A percentile compares a stretch with the other conserved stretches of the same genome.
These are phyloP conservation scores for Hiodon tergisus DNA, from an alignment of 2,113 vertebrate genomes.

Conservation along the genomic window DNA sequence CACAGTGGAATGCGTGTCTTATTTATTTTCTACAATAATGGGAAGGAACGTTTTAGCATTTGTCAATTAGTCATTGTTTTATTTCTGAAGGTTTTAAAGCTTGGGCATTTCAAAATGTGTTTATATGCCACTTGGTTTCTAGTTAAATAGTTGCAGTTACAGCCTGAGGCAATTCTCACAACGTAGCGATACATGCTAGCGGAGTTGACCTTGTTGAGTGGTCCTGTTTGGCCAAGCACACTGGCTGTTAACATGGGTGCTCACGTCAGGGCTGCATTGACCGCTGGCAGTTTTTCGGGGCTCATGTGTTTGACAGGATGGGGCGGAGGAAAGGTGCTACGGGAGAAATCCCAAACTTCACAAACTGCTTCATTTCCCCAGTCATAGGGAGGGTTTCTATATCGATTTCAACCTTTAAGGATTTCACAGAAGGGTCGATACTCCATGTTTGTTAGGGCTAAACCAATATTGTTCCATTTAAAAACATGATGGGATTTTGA, in stretches of 20 bases:
- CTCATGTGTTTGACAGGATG: slow-evolving; percentile 63
- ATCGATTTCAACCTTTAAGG: slow-evolving; percentile 60
- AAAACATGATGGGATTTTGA: slow-evolving; percentile 42
- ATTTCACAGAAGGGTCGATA: slow-evolving; percentile 50
- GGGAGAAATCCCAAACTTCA: slow-evolving; percentile 47
- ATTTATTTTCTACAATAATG: slow-evolving; percentile 2
- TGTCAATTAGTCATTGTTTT: too few species aligned
- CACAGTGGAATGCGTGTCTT: too few species aligned
- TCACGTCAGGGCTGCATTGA: slow-evolving; percentile 63
- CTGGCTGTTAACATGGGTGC: slow-evolving; percentile 65
- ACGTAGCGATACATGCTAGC: slow-evolving; percentile 55
- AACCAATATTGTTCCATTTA: slow-evolving; percentile 46
- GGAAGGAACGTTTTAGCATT: not conserved
- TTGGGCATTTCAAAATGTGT: not conserved
- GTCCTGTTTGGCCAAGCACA: slow-evolving; percentile 56
- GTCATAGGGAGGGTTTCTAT: slow-evolving; percentile 54
- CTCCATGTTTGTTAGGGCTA: slow-evolving; percentile 59
- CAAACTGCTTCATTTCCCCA: slow-evolving; percentile 32
- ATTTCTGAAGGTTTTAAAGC: not conserved
- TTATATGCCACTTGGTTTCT: slow-evolving; percentile 21
- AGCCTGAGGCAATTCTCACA: slow-evolving; percentile 39
- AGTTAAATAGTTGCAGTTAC: slow-evolving; percentile 26
- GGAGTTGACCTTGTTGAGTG: slow-evolving; percentile 65
- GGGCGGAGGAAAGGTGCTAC: slow-evolving; percentile 40
- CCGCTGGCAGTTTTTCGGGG: slow-evolving; percentile 50